Evolutionary conservation across 2,113 vertebrate genomes (phyloP).

Genomic region (Phalacrocorax aristotelis): DNA sequence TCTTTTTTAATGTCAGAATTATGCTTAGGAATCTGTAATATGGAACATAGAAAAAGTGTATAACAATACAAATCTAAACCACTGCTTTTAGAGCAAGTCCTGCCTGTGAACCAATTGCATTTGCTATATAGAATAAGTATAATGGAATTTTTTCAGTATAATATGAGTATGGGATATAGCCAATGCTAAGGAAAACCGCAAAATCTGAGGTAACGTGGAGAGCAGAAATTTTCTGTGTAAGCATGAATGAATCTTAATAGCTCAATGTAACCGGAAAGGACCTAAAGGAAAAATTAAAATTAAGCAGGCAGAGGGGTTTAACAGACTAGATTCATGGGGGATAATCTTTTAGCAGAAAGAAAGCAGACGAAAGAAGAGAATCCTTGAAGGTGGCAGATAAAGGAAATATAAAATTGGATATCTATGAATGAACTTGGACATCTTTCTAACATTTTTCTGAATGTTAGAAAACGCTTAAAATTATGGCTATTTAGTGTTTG

Average conservation of each 20-base stretch:
- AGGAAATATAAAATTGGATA: background rate
- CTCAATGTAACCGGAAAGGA: background rate
- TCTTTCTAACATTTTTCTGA: background rate
- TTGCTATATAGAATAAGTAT: background rate
- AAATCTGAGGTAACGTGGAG: background rate
- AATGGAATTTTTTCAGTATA: background rate
- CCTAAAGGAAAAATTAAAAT: background rate
- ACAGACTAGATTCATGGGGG: background rate
- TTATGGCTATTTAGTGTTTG: background rate
- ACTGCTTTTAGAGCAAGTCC: background rate
- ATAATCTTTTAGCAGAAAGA: background rate
- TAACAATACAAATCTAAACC: background rate
- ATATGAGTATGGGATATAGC: background rate
- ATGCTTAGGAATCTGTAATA: background rate
- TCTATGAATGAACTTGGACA: background rate
- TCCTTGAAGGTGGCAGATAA: background rate
- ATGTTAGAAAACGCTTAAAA: background rate
- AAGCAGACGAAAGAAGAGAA: background rate
- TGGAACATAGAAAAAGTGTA: background rate
- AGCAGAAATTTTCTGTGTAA: background rate
- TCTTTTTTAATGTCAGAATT: background rate
- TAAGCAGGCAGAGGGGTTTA: background rate
- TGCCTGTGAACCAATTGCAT: background rate
- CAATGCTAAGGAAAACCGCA: background rate
- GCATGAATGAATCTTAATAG: background rate